Evolutionary conservation across 1,140 invertebrate genomes (phyloP), one percentile per base, ranked within the genome.

Genomic region (Mactra quadrangularis): DNA sequence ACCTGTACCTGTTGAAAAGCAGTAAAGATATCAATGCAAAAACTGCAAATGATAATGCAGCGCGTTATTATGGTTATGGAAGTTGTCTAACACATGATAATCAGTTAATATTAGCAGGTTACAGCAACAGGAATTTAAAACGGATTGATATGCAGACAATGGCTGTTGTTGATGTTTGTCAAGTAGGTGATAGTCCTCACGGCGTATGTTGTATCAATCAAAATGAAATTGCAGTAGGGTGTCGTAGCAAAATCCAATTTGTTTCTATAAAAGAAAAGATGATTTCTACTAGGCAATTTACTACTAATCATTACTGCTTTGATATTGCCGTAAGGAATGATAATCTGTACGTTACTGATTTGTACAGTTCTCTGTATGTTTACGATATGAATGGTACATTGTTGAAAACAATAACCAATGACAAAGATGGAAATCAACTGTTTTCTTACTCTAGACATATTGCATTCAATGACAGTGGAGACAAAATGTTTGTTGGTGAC

Each of bases 1-100:
- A n/a, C n/a, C n/a, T n/a, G n/a, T 62, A 68, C 41, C 22, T 3
- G 1, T n/a, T 50, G 19, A 33, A 19, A 33, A 9, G 15, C 1
- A 27, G 3, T 17, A 50, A 33, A 50, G 66, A 71, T 50, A 71
- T 71, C 27, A 71, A 71, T 52, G 47, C 52, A 33, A 71, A 71
- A 22, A 4, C 52, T 1, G 1, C 38, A 47, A 4, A 71, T 1
- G 66, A 71, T 33, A 52, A 33, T 31, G 50, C 41, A 31, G 2
- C 27, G 50, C 29, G 50, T 27, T 52, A 3, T n/a, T n/a, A n/a
- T n/a, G n/a, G n/a, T n/a, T n/a, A n/a, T n/a, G 45, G 45, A 19
- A 45, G 41, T n/a, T 50, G 66, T 22, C 27, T 52, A 29, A 64
- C 38, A 6, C 31, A 41, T 45, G 60, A 64, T 45, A 27, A 27